A percentile compares a stretch with the other conserved stretches of the same genome.
phyloP scores from a whole-genome alignment of 2,888 invertebrate species.

The Cataglyphis livida region DNA sequence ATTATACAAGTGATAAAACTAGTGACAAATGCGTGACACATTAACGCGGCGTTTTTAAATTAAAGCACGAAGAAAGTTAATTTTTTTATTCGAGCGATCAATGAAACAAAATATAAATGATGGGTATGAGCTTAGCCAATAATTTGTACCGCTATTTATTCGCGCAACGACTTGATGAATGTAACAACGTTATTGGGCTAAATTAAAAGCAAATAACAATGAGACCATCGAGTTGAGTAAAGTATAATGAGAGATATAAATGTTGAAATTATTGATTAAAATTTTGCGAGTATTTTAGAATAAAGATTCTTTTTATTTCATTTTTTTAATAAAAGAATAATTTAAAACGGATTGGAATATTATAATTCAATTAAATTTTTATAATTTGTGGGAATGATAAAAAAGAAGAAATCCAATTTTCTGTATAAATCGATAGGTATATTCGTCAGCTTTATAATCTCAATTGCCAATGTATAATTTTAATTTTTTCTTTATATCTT shows the following conservation, averaged over 20 bases:
- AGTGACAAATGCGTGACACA: background rate
- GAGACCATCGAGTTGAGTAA: constrained; percentile 12
- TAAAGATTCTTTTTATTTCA: background rate
- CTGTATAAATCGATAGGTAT: background rate
- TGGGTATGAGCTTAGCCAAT: constrained; percentile 28
- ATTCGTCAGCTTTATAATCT: constrained; percentile 9
- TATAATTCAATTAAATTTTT: constrained; percentile 8
- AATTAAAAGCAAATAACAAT: constrained; percentile 56
- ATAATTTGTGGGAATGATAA: constrained; percentile 3
- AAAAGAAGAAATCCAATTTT: background rate
- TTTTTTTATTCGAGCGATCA: constrained; percentile 20
- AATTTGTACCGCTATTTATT: constrained; percentile 22
- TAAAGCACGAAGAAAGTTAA: background rate
- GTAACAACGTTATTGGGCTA: constrained; percentile 1
- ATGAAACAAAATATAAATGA: constrained; percentile 44
- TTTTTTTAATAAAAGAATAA: background rate
- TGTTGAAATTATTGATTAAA: background rate
- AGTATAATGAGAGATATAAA: background rate
- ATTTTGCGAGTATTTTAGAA: background rate
- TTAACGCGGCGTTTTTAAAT: background rate
- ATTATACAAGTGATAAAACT: background rate
- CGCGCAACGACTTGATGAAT: constrained; percentile 20
- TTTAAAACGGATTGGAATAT: background rate
- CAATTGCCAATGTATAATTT: constrained; percentile 29
- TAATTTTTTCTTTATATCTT: background rate